Evolutionary conservation across 2,888 invertebrate genomes (phyloP).

Genomic region (Seira musarum): DNA sequence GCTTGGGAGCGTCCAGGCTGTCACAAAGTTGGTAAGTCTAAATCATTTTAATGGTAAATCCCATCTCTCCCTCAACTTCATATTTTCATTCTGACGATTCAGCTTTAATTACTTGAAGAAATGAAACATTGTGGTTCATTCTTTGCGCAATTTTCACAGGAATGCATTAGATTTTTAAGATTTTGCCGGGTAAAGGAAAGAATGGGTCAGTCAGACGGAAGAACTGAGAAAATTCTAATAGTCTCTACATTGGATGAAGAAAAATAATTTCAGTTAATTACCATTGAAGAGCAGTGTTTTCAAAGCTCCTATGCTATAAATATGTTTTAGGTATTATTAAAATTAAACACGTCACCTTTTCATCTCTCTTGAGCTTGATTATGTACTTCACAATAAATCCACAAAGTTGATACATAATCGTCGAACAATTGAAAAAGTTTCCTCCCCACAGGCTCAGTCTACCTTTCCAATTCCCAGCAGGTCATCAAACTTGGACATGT

Average conservation of each 20-base stretch:
- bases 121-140: not conserved
- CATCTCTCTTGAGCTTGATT: not conserved
- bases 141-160: not conserved
- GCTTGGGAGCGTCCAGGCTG: constrained; percentile 85
- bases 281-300: too few relatives aligned
- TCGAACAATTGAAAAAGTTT: too few relatives aligned
- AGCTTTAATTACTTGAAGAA: not conserved
- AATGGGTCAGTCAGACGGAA: too few relatives aligned
- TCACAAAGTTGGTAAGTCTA: constrained; percentile 81
- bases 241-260: not conserved
- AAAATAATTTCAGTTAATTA: not conserved
- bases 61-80: not conserved
- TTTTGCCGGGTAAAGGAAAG: too few relatives aligned
- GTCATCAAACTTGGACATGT: too few relatives aligned
- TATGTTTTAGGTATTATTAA: not conserved
- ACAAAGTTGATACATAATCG: too few relatives aligned
- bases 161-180: too few relatives aligned
- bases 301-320: too few relatives aligned
- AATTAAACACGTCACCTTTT: not conserved
- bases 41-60: constrained; percentile 12
- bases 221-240: too few relatives aligned
- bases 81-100: not conserved
- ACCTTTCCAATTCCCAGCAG: too few relatives aligned
- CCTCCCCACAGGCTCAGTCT: too few relatives aligned
- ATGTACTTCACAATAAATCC: not conserved